These are phyloP conservation scores for Aplodontia rufa DNA, from an alignment of 2,113 vertebrate genomes.

Conservation along the genomic window DNA sequence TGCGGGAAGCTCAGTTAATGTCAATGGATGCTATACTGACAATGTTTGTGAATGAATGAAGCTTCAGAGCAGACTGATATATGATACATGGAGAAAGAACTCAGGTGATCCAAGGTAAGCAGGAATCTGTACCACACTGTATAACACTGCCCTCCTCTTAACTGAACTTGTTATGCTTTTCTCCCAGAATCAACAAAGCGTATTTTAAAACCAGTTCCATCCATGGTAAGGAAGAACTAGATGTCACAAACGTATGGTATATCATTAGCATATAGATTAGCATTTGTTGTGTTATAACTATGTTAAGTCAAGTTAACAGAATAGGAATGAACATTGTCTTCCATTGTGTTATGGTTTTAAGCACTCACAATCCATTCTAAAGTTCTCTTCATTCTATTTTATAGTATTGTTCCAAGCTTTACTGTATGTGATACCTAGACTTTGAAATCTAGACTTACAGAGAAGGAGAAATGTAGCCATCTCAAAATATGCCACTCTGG, in stretches of 20 bases:
- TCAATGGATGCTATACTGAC: no score
- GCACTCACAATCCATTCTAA: slow-evolving; percentile 23
- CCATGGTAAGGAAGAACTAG: neutral
- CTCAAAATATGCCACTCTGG: neutral
- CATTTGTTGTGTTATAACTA: neutral
- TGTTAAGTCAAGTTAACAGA: neutral
- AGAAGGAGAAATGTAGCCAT: neutral
- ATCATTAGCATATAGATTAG: neutral
- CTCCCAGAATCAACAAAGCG: neutral
- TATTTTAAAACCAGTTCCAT: neutral
- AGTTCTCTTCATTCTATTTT: neutral
- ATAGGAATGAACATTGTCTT: neutral
- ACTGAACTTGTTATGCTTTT: neutral
- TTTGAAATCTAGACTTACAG: neutral
- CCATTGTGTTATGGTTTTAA: neutral
- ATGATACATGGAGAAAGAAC: neutral
- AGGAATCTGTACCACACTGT: neutral
- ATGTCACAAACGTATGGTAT: neutral
- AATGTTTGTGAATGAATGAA: neutral
- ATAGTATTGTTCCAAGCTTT: neutral
- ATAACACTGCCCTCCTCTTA: neutral
- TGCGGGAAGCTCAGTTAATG: neutral
- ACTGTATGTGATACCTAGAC: neutral
- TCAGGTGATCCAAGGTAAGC: neutral
- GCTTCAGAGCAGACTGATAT: neutral